Conservation (phyloP, 2,888 invertebrate species). For the Nysson spinosus region DNA sequence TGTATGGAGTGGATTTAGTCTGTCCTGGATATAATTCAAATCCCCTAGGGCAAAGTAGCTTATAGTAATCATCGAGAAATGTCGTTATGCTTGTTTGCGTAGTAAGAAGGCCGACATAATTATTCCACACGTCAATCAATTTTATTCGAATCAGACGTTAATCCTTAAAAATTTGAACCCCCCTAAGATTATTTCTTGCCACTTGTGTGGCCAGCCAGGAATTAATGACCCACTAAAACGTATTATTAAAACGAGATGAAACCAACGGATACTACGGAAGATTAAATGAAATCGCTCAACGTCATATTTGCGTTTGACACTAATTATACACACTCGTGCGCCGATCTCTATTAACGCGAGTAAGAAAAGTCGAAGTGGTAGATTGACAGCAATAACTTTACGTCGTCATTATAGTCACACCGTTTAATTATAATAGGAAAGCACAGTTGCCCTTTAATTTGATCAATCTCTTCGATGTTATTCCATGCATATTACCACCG, state of each 20-base stretch:
- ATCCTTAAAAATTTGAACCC: conserved; percentile 13
- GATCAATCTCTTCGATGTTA: too few species aligned
- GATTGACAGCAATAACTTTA: conserved; percentile 14
- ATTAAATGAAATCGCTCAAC: conserved; percentile 25
- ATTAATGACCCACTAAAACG: conserved; percentile 59
- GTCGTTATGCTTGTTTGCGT: conserved; percentile 17
- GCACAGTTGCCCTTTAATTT: too few species aligned
- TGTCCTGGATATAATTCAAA: conserved; percentile 20
- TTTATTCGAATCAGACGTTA: conserved; percentile 25
- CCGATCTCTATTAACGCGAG: conserved; percentile 10
- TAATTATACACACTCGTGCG: conserved; percentile 30
- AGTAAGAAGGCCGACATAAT: conserved; percentile 29
- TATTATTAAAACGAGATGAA: conserved; percentile 56
- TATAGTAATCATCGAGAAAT: conserved; percentile 20
- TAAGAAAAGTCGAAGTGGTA: not conserved
- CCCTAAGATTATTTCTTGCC: conserved; percentile 29
- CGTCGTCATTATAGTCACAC: conserved; percentile 3
- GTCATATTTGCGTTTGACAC: conserved; percentile 42
- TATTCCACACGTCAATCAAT: conserved; percentile 53
- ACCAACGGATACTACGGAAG: conserved; percentile 27
- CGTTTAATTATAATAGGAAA: not conserved
- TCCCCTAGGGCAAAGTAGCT: conserved; percentile 10
- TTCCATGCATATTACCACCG: too few species aligned
- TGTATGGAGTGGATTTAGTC: conserved; percentile 30
- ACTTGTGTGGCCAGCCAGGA: conserved; percentile 53